phyloP scores from a whole-genome alignment of 2,113 vertebrate species.

The Raphicerus campestris region DNA sequence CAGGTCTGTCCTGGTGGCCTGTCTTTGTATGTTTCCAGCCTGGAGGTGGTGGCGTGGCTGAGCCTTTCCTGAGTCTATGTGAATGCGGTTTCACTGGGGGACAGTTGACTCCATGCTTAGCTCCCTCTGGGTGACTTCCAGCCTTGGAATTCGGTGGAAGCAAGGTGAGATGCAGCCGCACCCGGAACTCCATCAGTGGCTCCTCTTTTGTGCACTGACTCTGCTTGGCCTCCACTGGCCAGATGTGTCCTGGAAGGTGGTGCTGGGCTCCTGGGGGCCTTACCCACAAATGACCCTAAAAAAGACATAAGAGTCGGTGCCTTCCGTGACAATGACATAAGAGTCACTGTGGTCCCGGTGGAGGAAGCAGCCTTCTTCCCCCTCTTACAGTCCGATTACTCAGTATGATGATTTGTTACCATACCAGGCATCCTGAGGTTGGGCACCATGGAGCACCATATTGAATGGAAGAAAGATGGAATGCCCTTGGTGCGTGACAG shows the following conservation, averaged over 20 bases:
- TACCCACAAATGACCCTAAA: rapidly evolving
- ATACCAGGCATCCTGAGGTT: rapidly evolving
- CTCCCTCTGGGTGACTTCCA: background rate
- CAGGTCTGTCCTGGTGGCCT: background rate
- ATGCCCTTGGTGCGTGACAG: background rate
- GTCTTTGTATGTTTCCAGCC: background rate
- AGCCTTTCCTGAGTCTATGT: background rate
- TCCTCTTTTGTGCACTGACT: rapidly evolving
- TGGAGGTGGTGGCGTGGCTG: background rate
- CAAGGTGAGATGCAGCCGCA: rapidly evolving
- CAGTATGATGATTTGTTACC: rapidly evolving
- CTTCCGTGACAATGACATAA: too few species aligned
- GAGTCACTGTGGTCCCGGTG: background rate
- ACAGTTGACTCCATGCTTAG: rapidly evolving
- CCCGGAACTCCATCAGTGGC: background rate
- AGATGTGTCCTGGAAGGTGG: too few species aligned
- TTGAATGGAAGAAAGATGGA: background rate
- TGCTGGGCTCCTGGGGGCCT: background rate
- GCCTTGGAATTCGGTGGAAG: background rate
- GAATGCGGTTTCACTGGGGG: background rate
- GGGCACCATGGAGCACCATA: rapidly evolving
- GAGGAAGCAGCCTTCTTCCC: background rate
- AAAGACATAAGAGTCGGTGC: rapidly evolving
- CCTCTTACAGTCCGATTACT: rapidly evolving
- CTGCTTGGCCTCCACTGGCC: background rate